Conservation (phyloP, 2,797 vertebrate genomes). For the Echiichthys vipera region DNA sequence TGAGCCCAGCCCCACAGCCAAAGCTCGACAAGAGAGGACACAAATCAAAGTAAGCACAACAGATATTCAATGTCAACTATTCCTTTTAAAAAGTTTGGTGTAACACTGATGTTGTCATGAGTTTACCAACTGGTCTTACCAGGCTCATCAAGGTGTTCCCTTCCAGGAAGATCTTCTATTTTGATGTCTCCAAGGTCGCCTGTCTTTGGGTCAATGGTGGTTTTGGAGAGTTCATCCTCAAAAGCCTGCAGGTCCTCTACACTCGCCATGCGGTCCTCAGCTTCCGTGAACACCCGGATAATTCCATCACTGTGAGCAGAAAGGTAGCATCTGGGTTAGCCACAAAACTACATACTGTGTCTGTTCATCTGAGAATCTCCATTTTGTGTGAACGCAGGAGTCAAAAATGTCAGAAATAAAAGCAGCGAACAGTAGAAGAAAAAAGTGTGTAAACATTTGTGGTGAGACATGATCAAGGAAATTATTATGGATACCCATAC, state of each 20-base stretch:
- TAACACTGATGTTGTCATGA: too few species aligned
- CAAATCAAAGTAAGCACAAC: too few species aligned
- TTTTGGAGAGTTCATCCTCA: slow-evolving; percentile 94
- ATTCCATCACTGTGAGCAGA: slow-evolving; percentile 89
- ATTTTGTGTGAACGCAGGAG: neutral
- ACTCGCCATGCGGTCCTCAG: slow-evolving; percentile 89
- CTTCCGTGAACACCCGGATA: slow-evolving; percentile 94
- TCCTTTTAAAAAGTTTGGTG: too few species aligned
- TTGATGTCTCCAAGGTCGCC: slow-evolving; percentile 95
- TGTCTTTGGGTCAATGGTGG: slow-evolving; percentile 94
- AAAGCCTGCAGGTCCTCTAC: slow-evolving; percentile 92
- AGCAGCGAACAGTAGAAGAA: neutral
- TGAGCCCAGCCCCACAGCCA: too few species aligned
- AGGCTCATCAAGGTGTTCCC: slow-evolving; percentile 92
- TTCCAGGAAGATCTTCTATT: slow-evolving; percentile 93
- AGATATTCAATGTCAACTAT: too few species aligned
- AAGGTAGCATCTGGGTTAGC: neutral
- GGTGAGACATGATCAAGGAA: neutral
- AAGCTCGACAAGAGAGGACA: too few species aligned
- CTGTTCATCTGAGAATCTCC: neutral
- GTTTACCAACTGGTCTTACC: too few species aligned
- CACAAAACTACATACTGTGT: slow-evolving; percentile 1
- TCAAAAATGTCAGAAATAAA: neutral
- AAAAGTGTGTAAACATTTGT: slow-evolving; percentile 20
- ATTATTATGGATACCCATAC: neutral